phyloP scores from a whole-genome alignment of 2,888 invertebrate species.

The Lamproptera curius region DNA sequence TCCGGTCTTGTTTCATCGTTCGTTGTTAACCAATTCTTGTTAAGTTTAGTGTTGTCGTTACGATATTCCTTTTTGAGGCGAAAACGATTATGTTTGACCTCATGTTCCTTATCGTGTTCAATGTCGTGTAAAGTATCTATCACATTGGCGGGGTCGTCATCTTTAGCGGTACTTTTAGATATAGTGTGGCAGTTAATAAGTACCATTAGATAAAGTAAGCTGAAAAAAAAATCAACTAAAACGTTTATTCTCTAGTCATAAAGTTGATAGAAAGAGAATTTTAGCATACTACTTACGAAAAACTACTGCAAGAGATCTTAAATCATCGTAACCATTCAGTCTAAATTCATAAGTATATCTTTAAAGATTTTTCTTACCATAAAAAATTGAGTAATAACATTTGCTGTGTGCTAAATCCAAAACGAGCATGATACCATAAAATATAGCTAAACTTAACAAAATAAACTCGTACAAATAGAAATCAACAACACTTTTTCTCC shows the following conservation, averaged over 20 bases:
- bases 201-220: conserved; percentile 64
- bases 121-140: conserved; percentile 32
- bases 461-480: conserved; percentile 35
- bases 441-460: conserved; percentile 40
- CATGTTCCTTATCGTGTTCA: conserved; percentile 11
- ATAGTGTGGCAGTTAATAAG: conserved; percentile 51
- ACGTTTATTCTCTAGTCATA: no score
- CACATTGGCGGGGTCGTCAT: conserved; percentile 34
- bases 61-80: conserved; percentile 7
- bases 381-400: conserved; percentile 67
- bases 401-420: conserved; percentile 47
- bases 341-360: no score
- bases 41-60: neutral
- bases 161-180: conserved; percentile 52
- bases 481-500: conserved; percentile 20
- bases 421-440: conserved; percentile 48
- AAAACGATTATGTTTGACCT: conserved; percentile 13
- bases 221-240: no score
- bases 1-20: conserved; percentile 1
- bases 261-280: no score
- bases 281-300: no score
- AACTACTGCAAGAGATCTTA: no score
- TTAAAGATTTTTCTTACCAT: conserved; percentile 49
- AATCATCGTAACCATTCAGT: no score
- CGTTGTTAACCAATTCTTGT: neutral